Conservation (phyloP, 2,113 vertebrate species). For the Serinus canaria region DNA sequence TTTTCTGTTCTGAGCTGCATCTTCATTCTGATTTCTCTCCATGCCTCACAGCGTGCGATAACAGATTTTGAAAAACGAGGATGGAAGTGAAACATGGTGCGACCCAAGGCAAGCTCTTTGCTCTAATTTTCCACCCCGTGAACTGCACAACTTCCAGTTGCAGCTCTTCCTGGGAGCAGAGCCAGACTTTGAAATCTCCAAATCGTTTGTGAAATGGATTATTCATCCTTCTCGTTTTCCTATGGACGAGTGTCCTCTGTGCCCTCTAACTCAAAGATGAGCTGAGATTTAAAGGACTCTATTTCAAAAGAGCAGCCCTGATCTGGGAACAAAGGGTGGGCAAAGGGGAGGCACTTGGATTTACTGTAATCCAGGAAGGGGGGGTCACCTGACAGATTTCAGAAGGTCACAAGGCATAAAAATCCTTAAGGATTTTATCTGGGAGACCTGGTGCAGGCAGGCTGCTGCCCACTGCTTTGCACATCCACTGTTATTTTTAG, state of each 20-base stretch:
- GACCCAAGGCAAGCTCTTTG: conserved; percentile 43
- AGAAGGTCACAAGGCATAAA: not conserved
- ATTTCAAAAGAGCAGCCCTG: not conserved
- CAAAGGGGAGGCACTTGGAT: not conserved
- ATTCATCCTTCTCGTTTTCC: conserved; percentile 27
- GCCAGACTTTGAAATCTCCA: conserved; percentile 56
- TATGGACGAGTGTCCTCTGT: not conserved
- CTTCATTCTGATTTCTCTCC: not conserved
- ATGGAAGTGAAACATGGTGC: not conserved
- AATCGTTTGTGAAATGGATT: conserved; percentile 58
- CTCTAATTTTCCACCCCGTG: conserved; percentile 47
- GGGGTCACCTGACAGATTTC: not conserved
- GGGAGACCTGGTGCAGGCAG: not conserved
- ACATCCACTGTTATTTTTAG: not conserved
- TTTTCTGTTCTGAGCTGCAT: not conserved
- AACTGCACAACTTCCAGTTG: conserved; percentile 17
- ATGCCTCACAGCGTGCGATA: not conserved
- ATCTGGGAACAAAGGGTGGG: not conserved
- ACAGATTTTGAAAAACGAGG: not conserved
- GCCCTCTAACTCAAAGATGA: conserved; percentile 9
- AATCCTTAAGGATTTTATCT: not conserved
- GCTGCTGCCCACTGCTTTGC: not conserved
- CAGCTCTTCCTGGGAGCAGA: conserved; percentile 35
- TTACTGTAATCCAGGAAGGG: not conserved
- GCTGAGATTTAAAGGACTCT: not conserved